Percentiles rank a stretch among this genome's conserved stretches.
These are phyloP conservation scores for Habroteleia sp. DNA, from an alignment of 2,888 invertebrate genomes.

Conservation along the genomic window DNA sequence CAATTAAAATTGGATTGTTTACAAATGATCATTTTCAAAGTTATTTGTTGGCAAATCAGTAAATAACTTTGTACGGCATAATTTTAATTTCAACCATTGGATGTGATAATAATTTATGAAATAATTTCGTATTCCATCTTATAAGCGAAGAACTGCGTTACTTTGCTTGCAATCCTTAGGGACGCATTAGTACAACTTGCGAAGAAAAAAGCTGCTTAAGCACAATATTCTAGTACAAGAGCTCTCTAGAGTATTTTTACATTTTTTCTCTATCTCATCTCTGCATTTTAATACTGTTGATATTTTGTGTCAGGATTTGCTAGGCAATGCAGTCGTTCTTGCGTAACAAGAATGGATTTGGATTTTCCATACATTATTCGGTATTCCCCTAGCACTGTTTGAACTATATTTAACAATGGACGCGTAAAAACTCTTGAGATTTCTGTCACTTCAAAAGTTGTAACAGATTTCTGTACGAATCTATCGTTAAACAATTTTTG, in stretches of 20 bases:
- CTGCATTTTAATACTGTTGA: slow-evolving; percentile 65
- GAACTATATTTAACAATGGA: slow-evolving; percentile 69
- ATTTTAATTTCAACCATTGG: too few relatives aligned
- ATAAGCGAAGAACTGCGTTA: slow-evolving; percentile 12
- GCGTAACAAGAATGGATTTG: slow-evolving; percentile 76
- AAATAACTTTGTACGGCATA: too few relatives aligned
- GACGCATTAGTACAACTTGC: slow-evolving; percentile 75
- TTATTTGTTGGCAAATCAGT: too few relatives aligned
- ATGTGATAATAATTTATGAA: slow-evolving; percentile 15
- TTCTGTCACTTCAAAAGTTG: slow-evolving; percentile 60
- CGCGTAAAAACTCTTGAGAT: slow-evolving; percentile 68
- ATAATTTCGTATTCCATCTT: slow-evolving; percentile 12
- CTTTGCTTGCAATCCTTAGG: slow-evolving; percentile 69
- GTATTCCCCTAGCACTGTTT: slow-evolving; percentile 64
- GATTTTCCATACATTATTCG: slow-evolving; percentile 70
- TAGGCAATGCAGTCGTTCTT: slow-evolving; percentile 69
- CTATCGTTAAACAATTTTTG: slow-evolving; percentile 9
- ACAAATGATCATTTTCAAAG: too few relatives aligned
- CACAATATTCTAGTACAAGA: slow-evolving; percentile 70
- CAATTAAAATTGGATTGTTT: too few relatives aligned
- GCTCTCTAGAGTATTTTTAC: slow-evolving; percentile 62
- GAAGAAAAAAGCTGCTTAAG: slow-evolving; percentile 78
- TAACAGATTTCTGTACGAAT: slow-evolving; percentile 31
- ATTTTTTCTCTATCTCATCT: slow-evolving; percentile 63
- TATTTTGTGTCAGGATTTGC: slow-evolving; percentile 67